Evolutionary conservation across 2,888 invertebrate genomes (phyloP), one percentile per base, ranked within the genome.

Genomic region (Baccha elongata): DNA sequence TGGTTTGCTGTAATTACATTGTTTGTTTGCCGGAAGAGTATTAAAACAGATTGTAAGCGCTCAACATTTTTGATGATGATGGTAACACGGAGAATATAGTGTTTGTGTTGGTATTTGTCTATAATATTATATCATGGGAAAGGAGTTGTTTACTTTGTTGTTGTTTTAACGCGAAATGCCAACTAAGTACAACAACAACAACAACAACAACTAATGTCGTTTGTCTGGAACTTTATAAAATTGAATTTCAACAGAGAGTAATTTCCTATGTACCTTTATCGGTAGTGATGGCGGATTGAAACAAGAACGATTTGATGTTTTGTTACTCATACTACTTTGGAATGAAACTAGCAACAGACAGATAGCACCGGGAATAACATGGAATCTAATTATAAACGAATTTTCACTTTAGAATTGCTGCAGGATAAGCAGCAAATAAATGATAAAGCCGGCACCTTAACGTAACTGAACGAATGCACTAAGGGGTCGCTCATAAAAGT

Each of bases 371-470:
- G 40, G 72, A 71, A 78, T 55, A 55, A 84, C 84, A 81, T 71
- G 64, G 76, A 84, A 84, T 84, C 81, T 81, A 84, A 84, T 84
- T 84, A 84, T 76, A 73, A 69, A 60, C 73, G 67, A 81, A 84
- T 78, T 81, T 84, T 69, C 81, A 48, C 58, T 48, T 55, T 32
- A n/a, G 71, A 74, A 74, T 69, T 65, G 69, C 73, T 65, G 26
- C 21, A 69, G 69, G 79, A 69, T 26, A 68, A 62, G 21, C 19
- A 35, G 29, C 55, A 35, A 68, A 60, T 52, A 58, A 53, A 48
- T 29, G 73, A 52, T 37, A 13, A 37, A 62, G 46, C 26, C 29
- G 8, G 29, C 55, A 19, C 7, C 7, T 3, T 21, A 29, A 42
- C 42, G 7, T 3, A 2, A 13, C 32, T 19, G 8, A 58, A 15